Percentiles rank a stretch among this genome's conserved stretches.
These are phyloP conservation scores for Eilema caniola DNA, from an alignment of 2,888 invertebrate species.

Conservation along the genomic window DNA sequence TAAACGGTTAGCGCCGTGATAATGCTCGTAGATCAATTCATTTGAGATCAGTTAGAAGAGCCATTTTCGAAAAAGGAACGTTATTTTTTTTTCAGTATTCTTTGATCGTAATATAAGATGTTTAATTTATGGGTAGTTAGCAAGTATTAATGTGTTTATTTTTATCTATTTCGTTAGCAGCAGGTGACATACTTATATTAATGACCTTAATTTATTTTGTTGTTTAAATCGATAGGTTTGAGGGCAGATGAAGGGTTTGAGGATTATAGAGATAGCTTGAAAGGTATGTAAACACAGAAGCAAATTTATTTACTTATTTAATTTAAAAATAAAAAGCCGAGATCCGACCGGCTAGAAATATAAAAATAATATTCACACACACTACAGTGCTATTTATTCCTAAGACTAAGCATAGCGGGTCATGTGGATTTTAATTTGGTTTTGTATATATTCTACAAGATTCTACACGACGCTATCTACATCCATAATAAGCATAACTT, in stretches of 20 bases:
- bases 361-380: too few species aligned
- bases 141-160: conserved; percentile 12
- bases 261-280: not conserved
- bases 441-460: too few species aligned
- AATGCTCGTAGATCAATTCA: conserved; percentile 23
- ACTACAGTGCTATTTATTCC: too few species aligned
- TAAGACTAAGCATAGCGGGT: too few species aligned
- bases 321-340: too few species aligned
- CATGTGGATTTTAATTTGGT: too few species aligned
- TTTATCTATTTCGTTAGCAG: conserved; percentile 6
- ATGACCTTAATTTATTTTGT: not conserved
- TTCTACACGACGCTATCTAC: too few species aligned
- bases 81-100: conserved; percentile 1
- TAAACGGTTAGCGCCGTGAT: conserved; percentile 23
- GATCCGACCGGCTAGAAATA: not conserved
- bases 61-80: conserved; percentile 8
- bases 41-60: conserved; percentile 9
- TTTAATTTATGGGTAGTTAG: not conserved
- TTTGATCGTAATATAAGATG: conserved; percentile 5
- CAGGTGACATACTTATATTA: conserved; percentile 12
- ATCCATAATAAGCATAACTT: too few species aligned
- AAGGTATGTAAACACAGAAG: not conserved
- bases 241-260: not conserved
- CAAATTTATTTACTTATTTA: not conserved
- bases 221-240: not conserved